Evolutionary conservation across 30 jellyfish, hydroid and myxozoan species (phyloP), one percentile per base, ranked within the genome.

Genomic region (Aurelia coerulea): DNA sequence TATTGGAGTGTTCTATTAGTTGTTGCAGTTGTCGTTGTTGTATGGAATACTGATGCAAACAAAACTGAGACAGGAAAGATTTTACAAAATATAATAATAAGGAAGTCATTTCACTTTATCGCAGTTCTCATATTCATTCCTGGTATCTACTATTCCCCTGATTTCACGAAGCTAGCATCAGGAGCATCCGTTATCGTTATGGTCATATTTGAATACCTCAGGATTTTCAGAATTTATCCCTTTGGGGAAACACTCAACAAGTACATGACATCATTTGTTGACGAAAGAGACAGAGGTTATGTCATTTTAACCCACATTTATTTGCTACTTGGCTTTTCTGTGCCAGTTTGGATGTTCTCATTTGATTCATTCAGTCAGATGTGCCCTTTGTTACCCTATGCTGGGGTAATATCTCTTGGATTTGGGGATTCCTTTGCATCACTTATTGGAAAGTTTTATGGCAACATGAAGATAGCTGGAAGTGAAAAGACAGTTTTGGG

Each of bases 401-500:
- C 97, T 86, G 99, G 99, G 17, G 92, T 95, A 9, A 80, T 90
- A 15, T 84, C 99, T 3, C 84, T 95, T 10, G 97, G 97, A 10
- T 41, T 95, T 83, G 99, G 99, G 11, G 99, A 95, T 65, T 49
- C 99, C 41, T 85, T 76, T 89, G 99, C 99, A 14, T 95, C 99
- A 42, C 68, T 95, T 0, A 33, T 86, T 95, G 99, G 99, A 9
- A 89, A 49, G 56, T n/a, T 58, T 10, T 90, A 67, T 75, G 99
- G 97, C 7, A 74, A 62, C 49, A 4, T 10, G 12, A 73, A 65
- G 32, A 74, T 95, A 72, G 91, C 90, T 5, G 97, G 95, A n/a
- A 84, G 90, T 62, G 78, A 88, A 17, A 95, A 95, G 80, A 89
- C 99, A 6, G 29, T 62, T 59, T 31, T 66, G 17, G 99, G 99